phyloP scores from a whole-genome alignment of 2,888 invertebrate genomes.

The Phengaris alcon region DNA sequence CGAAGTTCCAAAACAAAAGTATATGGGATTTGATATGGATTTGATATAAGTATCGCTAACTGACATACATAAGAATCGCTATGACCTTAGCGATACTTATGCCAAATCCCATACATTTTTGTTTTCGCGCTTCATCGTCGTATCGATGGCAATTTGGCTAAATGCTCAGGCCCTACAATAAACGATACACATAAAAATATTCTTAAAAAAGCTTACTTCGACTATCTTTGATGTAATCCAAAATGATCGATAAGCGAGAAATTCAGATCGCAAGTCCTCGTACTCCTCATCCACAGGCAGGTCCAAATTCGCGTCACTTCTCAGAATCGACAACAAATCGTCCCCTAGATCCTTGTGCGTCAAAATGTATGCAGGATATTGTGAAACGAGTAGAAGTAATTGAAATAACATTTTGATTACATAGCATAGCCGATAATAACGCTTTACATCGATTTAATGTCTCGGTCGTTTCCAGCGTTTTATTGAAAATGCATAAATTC shows the following conservation, averaged over 20 bases:
- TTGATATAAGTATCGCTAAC: too few relatives aligned
- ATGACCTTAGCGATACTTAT: too few relatives aligned
- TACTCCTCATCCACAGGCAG: slow-evolving; percentile 66
- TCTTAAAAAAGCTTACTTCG: slow-evolving; percentile 34
- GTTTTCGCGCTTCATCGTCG: too few relatives aligned
- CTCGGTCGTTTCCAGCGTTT: slow-evolving; percentile 44
- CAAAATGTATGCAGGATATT: slow-evolving; percentile 14
- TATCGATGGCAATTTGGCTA: too few relatives aligned
- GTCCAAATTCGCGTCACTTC: slow-evolving; percentile 60
- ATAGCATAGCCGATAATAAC: slow-evolving; percentile 41
- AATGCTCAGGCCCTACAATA: too few relatives aligned
- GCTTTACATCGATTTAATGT: slow-evolving; percentile 42
- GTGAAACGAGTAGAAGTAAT: slow-evolving; percentile 41
- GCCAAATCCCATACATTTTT: too few relatives aligned
- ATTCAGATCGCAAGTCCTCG: slow-evolving; percentile 66
- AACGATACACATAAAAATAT: too few relatives aligned
- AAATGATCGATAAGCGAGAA: slow-evolving; percentile 65
- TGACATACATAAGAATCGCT: too few relatives aligned
- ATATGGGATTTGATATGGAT: too few relatives aligned
- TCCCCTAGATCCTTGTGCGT: slow-evolving; percentile 46
- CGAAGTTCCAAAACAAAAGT: too few relatives aligned
- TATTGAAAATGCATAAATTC: slow-evolving; percentile 61
- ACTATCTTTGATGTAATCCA: slow-evolving; percentile 48
- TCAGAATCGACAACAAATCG: slow-evolving; percentile 49
- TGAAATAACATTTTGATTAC: slow-evolving; percentile 49